Base-by-base conservation (phyloP, 1,140 invertebrate species). In the Nasonia giraulti region DNA sequence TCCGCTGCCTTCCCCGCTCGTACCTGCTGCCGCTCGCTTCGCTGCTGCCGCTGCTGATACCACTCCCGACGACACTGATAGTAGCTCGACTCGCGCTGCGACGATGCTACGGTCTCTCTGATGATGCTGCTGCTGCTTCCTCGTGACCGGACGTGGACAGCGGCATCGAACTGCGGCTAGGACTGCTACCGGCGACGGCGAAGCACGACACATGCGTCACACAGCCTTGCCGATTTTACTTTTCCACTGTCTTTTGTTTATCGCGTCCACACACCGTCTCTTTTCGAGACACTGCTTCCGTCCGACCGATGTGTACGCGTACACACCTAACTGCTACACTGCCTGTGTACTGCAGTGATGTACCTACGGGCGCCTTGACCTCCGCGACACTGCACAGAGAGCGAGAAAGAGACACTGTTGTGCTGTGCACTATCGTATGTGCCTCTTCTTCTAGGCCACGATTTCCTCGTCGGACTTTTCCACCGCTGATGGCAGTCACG, bases 121-220 rank as follows among this genome's bases (percentile, higher is more conserved):
- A 6, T 50, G 68, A 12, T 74, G 33, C 37, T 73, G 20, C 2
- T 78, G n/a, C 20, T 68, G 62, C 44, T 76, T 84, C 80, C 47
- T 69, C 68, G 76, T 37, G 37, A 20, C 17, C 47, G 80, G 66
- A 6, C 66, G 71, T 31, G 69, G 62, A 82, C 83, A 76, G 73
- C 82, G 79, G 73, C 85, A 87, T 75, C 84, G 82, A 79, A 44
- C 75, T 74, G 84, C 77, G 81, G 79, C 74, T 55, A 66, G 50
- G 27, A 86, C 44, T 75, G 6, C 66, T 8, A 11, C 62, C 83
- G 50, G 81, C 85, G 83, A 50, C 85, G 55, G 84, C 81, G 81
- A 82, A 86, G 84, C 85, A 91, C 91, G 89, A 92, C 91, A 91
- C 91, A 92, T 92, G 89, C 92, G 92, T 92, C 90, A 91, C 90